phyloP scores from a whole-genome alignment of 2,113 vertebrate species.

The Archocentrus centrarchus region DNA sequence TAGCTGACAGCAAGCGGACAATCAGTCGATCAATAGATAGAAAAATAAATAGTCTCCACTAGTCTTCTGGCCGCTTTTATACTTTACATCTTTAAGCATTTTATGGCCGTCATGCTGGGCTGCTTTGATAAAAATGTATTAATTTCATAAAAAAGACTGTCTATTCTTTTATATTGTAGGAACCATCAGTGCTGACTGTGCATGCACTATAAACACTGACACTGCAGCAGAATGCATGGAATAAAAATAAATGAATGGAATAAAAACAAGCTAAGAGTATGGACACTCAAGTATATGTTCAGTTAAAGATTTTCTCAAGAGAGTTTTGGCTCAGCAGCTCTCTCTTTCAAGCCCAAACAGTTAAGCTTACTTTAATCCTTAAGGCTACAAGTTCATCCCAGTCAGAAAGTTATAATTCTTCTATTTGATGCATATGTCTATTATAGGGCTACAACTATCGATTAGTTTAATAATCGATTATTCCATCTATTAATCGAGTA shows the following conservation, averaged over 20 bases:
- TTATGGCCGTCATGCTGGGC: neutral
- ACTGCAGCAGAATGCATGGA: neutral
- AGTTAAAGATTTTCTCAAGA: neutral
- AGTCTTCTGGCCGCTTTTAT: neutral
- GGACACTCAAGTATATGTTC: neutral
- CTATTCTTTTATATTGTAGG: neutral
- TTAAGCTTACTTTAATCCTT: neutral
- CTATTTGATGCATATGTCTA: neutral
- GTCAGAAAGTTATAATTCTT: neutral
- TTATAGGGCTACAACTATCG: too few species aligned
- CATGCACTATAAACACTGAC: neutral
- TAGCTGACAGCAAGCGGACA: neutral
- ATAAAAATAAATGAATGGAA: neutral
- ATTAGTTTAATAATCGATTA: too few species aligned
- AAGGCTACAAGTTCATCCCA: fast-evolving
- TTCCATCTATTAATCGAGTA: too few species aligned
- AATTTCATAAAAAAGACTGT: neutral
- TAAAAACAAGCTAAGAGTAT: neutral
- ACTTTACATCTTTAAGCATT: neutral
- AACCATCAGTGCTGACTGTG: neutral
- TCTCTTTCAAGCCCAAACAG: neutral
- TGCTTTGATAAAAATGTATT: neutral
- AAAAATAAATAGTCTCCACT: neutral
- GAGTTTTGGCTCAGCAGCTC: neutral
- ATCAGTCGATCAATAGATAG: neutral